Evolutionary conservation across 1,140 invertebrate species (phyloP).

Genomic region (Ceratosolen solmsi): DNA sequence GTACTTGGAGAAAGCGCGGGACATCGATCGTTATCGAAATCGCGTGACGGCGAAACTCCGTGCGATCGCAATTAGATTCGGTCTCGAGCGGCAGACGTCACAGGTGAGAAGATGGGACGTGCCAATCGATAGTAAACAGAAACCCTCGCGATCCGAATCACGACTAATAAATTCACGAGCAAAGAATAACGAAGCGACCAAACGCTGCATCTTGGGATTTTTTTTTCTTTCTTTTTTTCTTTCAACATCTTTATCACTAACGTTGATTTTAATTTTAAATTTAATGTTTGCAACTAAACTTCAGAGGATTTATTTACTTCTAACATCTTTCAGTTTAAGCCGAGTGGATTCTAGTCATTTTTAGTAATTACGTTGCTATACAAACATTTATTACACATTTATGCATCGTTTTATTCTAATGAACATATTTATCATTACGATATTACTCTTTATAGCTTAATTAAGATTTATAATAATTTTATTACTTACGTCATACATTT

Average conservation of each 20-base stretch:
- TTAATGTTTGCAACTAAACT: background rate
- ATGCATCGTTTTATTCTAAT: too few species aligned
- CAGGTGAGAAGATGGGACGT: constrained; percentile 31
- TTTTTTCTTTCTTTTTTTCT: too few species aligned
- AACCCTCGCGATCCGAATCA: background rate
- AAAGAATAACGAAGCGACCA: background rate
- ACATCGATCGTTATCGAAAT: constrained; percentile 41
- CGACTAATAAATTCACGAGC: background rate
- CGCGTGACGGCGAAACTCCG: constrained; percentile 3
- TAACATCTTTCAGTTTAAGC: background rate
- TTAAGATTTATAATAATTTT: too few species aligned
- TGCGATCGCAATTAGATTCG: constrained; percentile 42
- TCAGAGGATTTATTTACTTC: background rate
- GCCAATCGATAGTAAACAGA: constrained; percentile 9
- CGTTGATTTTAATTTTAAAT: background rate
- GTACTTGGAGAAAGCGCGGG: constrained; percentile 18
- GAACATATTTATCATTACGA: too few species aligned
- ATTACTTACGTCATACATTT: too few species aligned
- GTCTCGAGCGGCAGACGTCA: background rate
- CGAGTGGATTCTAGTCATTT: background rate
- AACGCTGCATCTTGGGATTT: too few species aligned
- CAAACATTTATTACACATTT: too few species aligned
- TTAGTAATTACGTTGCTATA: too few species aligned
- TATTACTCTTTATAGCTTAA: too few species aligned
- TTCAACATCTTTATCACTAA: background rate